Evolutionary conservation across 2,888 invertebrate species (phyloP).

Genomic region (Thumatha senex): DNA sequence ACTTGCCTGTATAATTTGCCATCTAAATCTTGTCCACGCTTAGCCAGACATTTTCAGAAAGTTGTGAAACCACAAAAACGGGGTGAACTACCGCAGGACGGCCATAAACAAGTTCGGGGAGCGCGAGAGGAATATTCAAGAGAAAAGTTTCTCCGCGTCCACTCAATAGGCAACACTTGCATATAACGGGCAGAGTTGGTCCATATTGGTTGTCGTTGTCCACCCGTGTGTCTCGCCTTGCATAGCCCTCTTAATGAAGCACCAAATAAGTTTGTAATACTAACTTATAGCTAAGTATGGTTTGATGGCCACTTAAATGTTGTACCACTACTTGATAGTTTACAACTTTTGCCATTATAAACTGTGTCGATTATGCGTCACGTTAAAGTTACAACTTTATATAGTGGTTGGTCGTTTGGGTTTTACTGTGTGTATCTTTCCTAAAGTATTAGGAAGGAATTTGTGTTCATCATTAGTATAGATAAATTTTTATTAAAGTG

Average conservation of each 20-base stretch:
- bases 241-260: constrained; percentile 80
- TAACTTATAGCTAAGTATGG: constrained; percentile 73
- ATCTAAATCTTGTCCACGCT: constrained; percentile 69
- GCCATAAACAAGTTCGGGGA: constrained; percentile 70
- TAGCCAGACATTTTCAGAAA: constrained; percentile 65
- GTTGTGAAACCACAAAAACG: constrained; percentile 68
- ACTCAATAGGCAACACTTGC: constrained; percentile 74
- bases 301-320: constrained; percentile 77
- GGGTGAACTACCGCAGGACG: constrained; percentile 53
- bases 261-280: constrained; percentile 64
- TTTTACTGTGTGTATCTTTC: neutral
- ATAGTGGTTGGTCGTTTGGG: constrained; percentile 19
- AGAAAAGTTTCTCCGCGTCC: constrained; percentile 70
- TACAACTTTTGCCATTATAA: constrained; percentile 68
- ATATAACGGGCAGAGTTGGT: constrained; percentile 68
- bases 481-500: too few relatives aligned
- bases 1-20: constrained; percentile 25
- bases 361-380: constrained; percentile 47
- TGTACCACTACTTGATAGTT: constrained; percentile 66
- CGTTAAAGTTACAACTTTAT: constrained; percentile 40
- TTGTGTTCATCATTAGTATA: too few relatives aligned
- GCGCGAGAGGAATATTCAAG: constrained; percentile 75
- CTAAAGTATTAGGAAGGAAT: neutral
- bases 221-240: constrained; percentile 63
- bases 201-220: constrained; percentile 50